Evolutionary conservation across 2,113 vertebrate species (phyloP), one percentile per base, ranked within the genome.

Genomic region (Microcebus griseorufus): DNA sequence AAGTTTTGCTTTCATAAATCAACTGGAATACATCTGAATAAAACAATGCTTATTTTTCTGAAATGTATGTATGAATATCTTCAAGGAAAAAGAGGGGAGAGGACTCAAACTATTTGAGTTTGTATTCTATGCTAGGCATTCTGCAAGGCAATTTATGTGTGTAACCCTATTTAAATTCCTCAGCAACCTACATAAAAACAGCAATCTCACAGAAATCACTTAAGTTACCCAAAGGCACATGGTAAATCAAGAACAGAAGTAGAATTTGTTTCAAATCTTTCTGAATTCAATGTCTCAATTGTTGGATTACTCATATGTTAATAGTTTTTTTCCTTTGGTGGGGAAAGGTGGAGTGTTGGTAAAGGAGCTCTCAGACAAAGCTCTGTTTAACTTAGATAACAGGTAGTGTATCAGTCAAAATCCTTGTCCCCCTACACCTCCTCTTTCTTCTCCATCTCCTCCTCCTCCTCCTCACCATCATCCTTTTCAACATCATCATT

Each of bases 151-250:
- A 51, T 58, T 75, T 29, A 62, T 62, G 32, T 85, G 6, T 16
- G 11, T 53, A 7, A 90, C 4, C 9, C 92, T 78, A 84, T 83
- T 93, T 90, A 82, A 93, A 83, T 32, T 72, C 27, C 37, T 90
- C 14, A 81, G 53, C n/a, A 58, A 27, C 25, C n/a, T 60, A 48
- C 23, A 17, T 13, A 72, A 80, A 27, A 34, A 85, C 53, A 9
- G 22, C 5, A 55, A 14, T 73, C 48, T 95, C 9, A 37, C 27
- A 84, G 23, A 96, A 72, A 8, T n/a, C 1, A 34, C 1, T 34
- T 96, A 88, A 70, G 17, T 18, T 76, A 72, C 13, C 12, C 32
- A 84, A 85, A 58, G 13, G 88, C 58, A 84, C 37, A 87, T 39
- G 10, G 16, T 17, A 90, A 89, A 73, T 8, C 42, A 62, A 90